These are phyloP conservation scores for Henricia sp. DNA, from an alignment of 53 echinoderm and acorn worm genomes.

Conservation along the genomic window DNA sequence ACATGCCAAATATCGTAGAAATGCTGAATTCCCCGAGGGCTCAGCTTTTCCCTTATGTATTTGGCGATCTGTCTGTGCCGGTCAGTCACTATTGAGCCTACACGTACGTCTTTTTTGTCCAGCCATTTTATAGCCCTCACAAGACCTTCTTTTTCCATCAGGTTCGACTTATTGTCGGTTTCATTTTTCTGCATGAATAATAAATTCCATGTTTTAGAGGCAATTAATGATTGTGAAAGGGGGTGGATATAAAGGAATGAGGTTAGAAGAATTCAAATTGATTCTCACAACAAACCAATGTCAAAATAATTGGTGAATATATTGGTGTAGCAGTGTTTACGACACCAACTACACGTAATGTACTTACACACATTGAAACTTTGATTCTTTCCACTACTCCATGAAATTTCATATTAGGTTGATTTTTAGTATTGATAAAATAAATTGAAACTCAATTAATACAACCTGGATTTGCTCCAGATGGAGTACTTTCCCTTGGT, in stretches of 20 bases:
- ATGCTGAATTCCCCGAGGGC: conserved; percentile 10
- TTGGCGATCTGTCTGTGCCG: conserved; percentile 8
- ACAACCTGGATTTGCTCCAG: neutral
- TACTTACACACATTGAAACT: neutral
- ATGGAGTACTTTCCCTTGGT: neutral
- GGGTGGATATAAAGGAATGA: neutral
- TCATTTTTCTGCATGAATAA: conserved; percentile 26
- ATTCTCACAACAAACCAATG: neutral
- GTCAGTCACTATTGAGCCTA: conserved; percentile 5
- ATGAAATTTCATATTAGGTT: neutral
- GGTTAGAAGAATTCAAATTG: neutral
- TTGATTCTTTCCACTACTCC: neutral
- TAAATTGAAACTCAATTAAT: no score
- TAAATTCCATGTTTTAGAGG: neutral
- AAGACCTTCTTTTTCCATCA: conserved; percentile 20
- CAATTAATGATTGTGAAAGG: neutral
- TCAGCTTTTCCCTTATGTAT: conserved; percentile 5
- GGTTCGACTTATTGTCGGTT: neutral
- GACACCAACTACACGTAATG: neutral
- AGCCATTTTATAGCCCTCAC: conserved; percentile 5
- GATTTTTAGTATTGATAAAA: neutral
- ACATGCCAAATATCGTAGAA: conserved; percentile 20
- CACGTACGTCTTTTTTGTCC: neutral
- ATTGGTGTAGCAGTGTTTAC: neutral
- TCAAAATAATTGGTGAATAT: neutral